Evolutionary conservation across 1,140 invertebrate genomes (phyloP).

Genomic region (Calycopis cecrops): DNA sequence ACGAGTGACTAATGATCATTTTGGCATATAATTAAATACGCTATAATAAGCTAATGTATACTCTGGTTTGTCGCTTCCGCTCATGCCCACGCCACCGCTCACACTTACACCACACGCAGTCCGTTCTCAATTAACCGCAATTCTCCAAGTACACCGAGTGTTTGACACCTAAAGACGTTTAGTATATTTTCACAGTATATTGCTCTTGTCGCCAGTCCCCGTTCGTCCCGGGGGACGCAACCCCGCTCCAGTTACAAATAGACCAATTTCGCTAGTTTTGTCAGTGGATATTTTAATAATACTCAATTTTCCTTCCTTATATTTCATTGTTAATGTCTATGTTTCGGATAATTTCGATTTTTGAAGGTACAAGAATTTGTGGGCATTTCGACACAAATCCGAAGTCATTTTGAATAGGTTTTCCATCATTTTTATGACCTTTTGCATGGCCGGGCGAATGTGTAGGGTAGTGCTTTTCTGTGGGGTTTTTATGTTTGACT

Average conservation of each 20-base stretch:
- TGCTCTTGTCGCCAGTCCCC: slow-evolving; percentile 26
- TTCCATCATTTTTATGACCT: too few species aligned
- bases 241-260: slow-evolving; percentile 12
- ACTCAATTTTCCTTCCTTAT: slow-evolving; percentile 2
- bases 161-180: slow-evolving; percentile 31
- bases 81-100: not conserved
- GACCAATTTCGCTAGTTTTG: not conserved
- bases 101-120: slow-evolving; percentile 26
- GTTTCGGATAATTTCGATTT: slow-evolving; percentile 19
- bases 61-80: too few species aligned
- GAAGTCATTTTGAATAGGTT: too few species aligned
- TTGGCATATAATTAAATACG: too few species aligned
- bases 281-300: slow-evolving; percentile 1
- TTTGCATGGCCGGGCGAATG: too few species aligned
- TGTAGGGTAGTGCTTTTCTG: too few species aligned
- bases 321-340: slow-evolving; percentile 2
- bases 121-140: slow-evolving; percentile 59
- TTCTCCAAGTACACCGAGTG: slow-evolving; percentile 37
- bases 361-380: not conserved
- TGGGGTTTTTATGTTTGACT: too few species aligned
- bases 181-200: slow-evolving; percentile 32
- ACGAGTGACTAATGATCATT: too few species aligned
- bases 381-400: too few species aligned
- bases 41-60: too few species aligned
- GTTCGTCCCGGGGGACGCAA: slow-evolving; percentile 16